Percentiles rank a stretch among this genome's conserved stretches.
These are phyloP conservation scores for Aricia agestis DNA, from an alignment of 1,140 invertebrate species.

Conservation along the genomic window DNA sequence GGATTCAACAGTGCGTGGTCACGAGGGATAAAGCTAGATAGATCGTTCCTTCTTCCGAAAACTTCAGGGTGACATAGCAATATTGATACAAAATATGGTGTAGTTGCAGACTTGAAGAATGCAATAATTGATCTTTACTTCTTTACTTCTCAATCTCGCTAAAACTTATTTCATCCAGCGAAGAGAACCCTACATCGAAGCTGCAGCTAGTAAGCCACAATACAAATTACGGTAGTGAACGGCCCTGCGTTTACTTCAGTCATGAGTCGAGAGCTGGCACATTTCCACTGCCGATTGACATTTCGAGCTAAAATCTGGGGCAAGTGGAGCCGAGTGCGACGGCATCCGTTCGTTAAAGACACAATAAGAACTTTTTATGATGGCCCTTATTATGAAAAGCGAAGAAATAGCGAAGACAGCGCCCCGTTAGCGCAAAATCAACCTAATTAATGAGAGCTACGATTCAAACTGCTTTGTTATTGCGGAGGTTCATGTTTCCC, in stretches of 20 bases:
- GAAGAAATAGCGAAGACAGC: not conserved
- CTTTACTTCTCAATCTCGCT: not conserved
- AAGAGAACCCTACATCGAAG: not conserved
- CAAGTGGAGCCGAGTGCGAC: not conserved
- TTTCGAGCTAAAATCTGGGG: slow-evolving; percentile 10
- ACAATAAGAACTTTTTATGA: not conserved
- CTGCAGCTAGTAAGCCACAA: not conserved
- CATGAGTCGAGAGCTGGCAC: not conserved
- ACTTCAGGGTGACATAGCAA: too few relatives aligned
- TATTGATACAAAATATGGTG: too few relatives aligned
- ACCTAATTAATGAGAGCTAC: not conserved
- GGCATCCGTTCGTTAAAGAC: slow-evolving; percentile 2
- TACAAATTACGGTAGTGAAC: not conserved
- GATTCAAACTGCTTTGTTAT: slow-evolving; percentile 1
- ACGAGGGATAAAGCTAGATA: too few relatives aligned
- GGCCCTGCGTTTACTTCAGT: not conserved
- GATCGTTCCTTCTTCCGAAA: too few relatives aligned
- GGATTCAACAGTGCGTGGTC: too few relatives aligned
- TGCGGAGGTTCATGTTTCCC: not conserved
- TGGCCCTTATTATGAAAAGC: not conserved
- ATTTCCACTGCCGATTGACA: slow-evolving; percentile 6
- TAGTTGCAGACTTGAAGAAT: too few relatives aligned
- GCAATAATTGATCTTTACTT: too few relatives aligned
- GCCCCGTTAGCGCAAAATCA: not conserved
- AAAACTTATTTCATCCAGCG: too few relatives aligned